Percentiles rank a stretch among this genome's conserved stretches.
Conservation (phyloP, 2,888 invertebrate species). For the Cryptus viduatorius region DNA sequence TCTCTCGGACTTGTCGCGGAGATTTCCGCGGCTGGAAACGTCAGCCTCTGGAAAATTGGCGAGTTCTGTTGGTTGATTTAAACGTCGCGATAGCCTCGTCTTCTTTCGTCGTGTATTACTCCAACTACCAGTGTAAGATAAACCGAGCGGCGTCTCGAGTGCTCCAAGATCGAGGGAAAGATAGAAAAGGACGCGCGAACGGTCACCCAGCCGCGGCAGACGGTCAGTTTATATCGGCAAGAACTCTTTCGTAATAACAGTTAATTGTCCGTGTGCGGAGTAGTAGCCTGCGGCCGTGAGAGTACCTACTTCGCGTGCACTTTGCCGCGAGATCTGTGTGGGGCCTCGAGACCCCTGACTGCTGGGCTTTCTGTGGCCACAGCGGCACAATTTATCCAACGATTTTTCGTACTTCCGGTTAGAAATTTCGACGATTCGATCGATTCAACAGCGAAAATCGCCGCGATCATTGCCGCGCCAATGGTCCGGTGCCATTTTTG, state of each 20-base stretch:
- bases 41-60: constrained; percentile 31
- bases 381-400: not conserved
- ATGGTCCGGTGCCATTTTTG: too few species aligned
- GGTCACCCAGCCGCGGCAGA: constrained; percentile 54
- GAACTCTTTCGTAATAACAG: constrained; percentile 79
- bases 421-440: not conserved
- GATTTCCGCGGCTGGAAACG: constrained; percentile 19
- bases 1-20: constrained; percentile 19
- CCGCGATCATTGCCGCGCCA: not conserved
- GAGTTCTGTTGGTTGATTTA: constrained; percentile 18
- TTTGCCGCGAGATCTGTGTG: constrained; percentile 59
- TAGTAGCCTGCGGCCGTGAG: constrained; percentile 75
- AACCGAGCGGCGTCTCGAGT: constrained; percentile 8
- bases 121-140: not conserved
- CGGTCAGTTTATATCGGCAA: constrained; percentile 75
- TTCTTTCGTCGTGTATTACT: constrained; percentile 17
- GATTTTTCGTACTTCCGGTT: not conserved
- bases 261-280: constrained; percentile 75
- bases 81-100: constrained; percentile 26
- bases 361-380: constrained; percentile 23
- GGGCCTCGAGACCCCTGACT: constrained; percentile 70
- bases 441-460: not conserved
- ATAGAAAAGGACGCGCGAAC: constrained; percentile 32
- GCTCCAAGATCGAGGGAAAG: constrained; percentile 10
- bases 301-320: constrained; percentile 66